These are phyloP conservation scores for Ophion ventricosus DNA, from an alignment of 2,888 invertebrate genomes.

Conservation along the genomic window DNA sequence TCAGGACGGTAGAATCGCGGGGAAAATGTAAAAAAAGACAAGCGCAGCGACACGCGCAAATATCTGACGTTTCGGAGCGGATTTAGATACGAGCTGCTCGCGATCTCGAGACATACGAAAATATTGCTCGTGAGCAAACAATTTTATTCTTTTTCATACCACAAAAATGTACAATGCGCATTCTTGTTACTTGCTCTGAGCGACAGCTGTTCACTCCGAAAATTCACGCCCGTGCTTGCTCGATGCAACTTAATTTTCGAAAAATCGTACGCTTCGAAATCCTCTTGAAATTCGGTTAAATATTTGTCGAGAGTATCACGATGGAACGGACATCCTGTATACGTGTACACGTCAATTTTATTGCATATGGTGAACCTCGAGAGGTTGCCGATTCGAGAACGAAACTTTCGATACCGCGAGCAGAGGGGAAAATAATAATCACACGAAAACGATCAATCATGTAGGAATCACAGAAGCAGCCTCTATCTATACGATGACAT, in stretches of 20 bases:
- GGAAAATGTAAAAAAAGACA: slow-evolving; percentile 13
- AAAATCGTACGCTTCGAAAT: not conserved
- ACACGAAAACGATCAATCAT: not conserved
- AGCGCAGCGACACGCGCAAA: not conserved
- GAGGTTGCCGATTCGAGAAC: not conserved
- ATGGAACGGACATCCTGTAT: not conserved
- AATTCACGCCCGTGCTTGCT: not conserved
- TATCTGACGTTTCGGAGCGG: slow-evolving; percentile 26
- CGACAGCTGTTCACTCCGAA: slow-evolving; percentile 5
- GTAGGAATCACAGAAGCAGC: not conserved
- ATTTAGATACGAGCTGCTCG: slow-evolving; percentile 16
- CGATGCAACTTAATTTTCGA: not conserved
- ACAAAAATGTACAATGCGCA: not conserved
- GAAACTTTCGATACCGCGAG: not conserved
- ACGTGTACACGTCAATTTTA: not conserved
- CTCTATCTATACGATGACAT: not conserved
- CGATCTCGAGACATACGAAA: slow-evolving; percentile 5
- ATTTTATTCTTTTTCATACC: not conserved
- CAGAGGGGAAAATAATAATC: not conserved
- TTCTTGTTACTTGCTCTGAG: not conserved
- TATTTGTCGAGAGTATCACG: not conserved
- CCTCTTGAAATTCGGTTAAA: slow-evolving; percentile 2
- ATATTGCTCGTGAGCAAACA: slow-evolving; percentile 26
- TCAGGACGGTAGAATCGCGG: not conserved
- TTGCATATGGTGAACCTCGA: not conserved